Percentiles rank a stretch among this genome's conserved stretches.
Evolutionary conservation across 1,140 invertebrate genomes (phyloP).

Genomic region (Drosophila miranda): DNA sequence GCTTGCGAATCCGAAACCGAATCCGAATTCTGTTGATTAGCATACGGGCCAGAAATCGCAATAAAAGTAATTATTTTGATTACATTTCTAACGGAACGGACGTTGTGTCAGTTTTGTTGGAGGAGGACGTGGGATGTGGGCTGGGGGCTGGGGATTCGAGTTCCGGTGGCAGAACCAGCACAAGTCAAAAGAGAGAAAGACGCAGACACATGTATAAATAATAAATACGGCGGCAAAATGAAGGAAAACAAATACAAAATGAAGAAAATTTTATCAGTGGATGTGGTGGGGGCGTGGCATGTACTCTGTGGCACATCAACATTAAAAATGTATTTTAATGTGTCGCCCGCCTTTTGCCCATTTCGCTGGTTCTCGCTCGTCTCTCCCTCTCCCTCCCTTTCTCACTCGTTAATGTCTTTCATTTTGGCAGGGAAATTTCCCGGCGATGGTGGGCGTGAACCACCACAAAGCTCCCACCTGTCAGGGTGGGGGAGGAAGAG

Average conservation of each 20-base stretch:
- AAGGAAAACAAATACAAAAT: slow-evolving; percentile 18
- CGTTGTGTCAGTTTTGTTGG: slow-evolving; percentile 23
- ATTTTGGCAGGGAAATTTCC: slow-evolving; percentile 55
- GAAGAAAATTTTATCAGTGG: slow-evolving; percentile 28
- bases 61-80: slow-evolving; percentile 75
- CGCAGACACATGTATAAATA: slow-evolving; percentile 52
- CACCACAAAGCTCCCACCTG: not conserved
- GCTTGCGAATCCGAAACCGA: no score
- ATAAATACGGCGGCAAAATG: slow-evolving; percentile 37
- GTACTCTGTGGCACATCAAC: slow-evolving; percentile 50
- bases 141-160: no score
- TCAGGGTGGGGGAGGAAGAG: not conserved
- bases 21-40: slow-evolving; percentile 50
- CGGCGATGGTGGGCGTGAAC: slow-evolving; percentile 41
- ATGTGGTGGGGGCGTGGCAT: slow-evolving; percentile 19
- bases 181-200: slow-evolving; percentile 30
- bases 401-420: slow-evolving; percentile 72
- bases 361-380: slow-evolving; percentile 42
- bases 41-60: slow-evolving; percentile 53
- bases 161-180: no score
- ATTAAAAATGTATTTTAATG: slow-evolving; percentile 80
- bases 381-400: slow-evolving; percentile 41
- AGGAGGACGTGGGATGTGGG: not conserved
- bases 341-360: slow-evolving; percentile 46
- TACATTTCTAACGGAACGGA: slow-evolving; percentile 59